Base-by-base conservation (phyloP, 2,797 vertebrate species). In the Neomorphus geoffroyi region DNA sequence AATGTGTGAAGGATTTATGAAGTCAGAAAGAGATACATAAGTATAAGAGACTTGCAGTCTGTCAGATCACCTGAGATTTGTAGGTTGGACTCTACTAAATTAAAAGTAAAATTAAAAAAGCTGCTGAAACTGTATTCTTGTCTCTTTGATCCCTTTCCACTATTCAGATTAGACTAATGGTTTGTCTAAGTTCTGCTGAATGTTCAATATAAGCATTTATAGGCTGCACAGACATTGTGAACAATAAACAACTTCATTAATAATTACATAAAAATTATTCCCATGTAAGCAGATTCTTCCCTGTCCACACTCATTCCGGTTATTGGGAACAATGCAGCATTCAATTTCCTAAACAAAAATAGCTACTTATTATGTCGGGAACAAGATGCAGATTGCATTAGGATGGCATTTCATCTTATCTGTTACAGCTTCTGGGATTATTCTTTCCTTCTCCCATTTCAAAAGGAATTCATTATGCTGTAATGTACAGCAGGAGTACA, bases 401-500 rank as follows among this genome's bases (percentile, higher is more conserved):
- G 62, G 90, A 43, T 93, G 93, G 69, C 80, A 91, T 97, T 96
- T 96, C 67, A 91, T 97, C 66, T 94, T 93, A 78, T 91, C 90
- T 90, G 26, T 70, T 95, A 66, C 66, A 95, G 86, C 95, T 94
- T 79, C 92, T 93, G 92, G 91, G 92, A 89, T 96, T 93, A 75
- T 88, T 93, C 80, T 80, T 91, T 88, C 88, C 84, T 80, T 94
- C 85, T 95, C 74, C 67, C 5, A 4, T 96, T 96, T 96, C 95
- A 96, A 92, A 97, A 96, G 82, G 90, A 97, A 96, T 97, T 94
- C 66, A 95, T 96, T 97, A 94, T 32, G 71, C 69, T 86, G 56
- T 89, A 90, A 87, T 92, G 83, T 96, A 50, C 82, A 93, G 88
- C 72, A 70, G 82, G 78, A 96, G 75, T 79, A 89, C 39, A 53